phyloP scores from a whole-genome alignment of 2,797 vertebrate genomes.

The Anomalospiza imberbis region DNA sequence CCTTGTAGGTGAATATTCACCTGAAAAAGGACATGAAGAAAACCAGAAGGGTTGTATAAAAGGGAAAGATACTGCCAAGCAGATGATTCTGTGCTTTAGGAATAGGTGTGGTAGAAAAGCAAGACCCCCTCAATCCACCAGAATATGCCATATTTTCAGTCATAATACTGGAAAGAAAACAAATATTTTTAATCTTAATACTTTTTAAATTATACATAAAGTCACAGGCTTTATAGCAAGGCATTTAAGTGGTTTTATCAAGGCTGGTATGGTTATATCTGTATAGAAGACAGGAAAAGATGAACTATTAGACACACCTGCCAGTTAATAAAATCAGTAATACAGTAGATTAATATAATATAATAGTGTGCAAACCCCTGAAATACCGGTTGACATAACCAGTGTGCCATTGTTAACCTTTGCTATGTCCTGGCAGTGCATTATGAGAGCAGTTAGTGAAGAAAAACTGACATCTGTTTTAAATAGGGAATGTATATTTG shows the following conservation, averaged over 20 bases:
- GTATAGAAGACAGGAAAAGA: neutral
- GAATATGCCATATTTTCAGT: neutral
- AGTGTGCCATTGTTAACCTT: neutral
- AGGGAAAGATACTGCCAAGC: neutral
- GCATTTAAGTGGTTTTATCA: neutral
- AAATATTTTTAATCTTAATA: neutral
- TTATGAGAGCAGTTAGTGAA: neutral
- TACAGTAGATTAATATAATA: neutral
- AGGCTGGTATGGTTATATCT: neutral
- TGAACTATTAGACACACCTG: neutral
- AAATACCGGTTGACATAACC: neutral
- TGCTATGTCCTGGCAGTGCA: neutral
- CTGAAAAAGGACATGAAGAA: neutral
- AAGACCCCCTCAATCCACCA: neutral
- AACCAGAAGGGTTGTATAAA: neutral
- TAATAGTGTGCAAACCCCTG: neutral
- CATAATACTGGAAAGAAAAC: neutral
- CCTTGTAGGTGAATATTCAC: neutral
- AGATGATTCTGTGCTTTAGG: neutral
- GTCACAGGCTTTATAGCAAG: neutral
- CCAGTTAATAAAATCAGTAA: neutral
- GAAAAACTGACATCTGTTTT: neutral
- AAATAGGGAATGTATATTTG: neutral
- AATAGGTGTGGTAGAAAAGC: neutral
- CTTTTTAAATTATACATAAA: neutral